These are phyloP conservation scores for Lithobates sylvaticus DNA, from an alignment of 2,797 vertebrate genomes.

Conservation along the genomic window DNA sequence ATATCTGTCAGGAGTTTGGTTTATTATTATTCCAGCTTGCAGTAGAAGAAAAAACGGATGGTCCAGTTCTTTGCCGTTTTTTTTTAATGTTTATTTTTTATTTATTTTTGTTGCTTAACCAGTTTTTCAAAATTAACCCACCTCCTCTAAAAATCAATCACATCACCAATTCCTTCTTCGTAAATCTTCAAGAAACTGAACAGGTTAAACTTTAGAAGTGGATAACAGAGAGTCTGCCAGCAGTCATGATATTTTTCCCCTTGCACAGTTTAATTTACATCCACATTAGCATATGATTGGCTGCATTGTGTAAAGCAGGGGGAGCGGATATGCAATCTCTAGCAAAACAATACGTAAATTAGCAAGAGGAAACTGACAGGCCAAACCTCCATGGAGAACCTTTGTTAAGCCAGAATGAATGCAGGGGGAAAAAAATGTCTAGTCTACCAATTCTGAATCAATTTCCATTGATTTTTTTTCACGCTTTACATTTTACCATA, in stretches of 20 bases:
- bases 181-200: background rate
- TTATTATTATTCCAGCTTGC: background rate
- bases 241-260: constrained; percentile 23
- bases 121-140: no score
- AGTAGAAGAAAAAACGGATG: background rate
- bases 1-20: background rate
- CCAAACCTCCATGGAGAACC: constrained; percentile 20
- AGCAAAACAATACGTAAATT: constrained; percentile 36
- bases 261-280: constrained; percentile 35
- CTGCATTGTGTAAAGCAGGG: constrained; percentile 19
- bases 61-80: no score
- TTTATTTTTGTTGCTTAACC: no score
- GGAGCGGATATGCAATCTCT: constrained; percentile 32
- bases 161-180: background rate
- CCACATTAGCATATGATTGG: constrained; percentile 41
- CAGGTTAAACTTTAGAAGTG: background rate
- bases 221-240: background rate
- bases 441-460: background rate
- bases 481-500: background rate
- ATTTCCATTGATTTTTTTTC: background rate
- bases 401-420: constrained; percentile 17
- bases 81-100: no score
- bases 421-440: constrained; percentile 14
- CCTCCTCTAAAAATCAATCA: background rate
- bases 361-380: constrained; percentile 33